These are phyloP conservation scores for Delphinus delphis DNA, from an alignment of 2,113 vertebrate species.

Conservation along the genomic window DNA sequence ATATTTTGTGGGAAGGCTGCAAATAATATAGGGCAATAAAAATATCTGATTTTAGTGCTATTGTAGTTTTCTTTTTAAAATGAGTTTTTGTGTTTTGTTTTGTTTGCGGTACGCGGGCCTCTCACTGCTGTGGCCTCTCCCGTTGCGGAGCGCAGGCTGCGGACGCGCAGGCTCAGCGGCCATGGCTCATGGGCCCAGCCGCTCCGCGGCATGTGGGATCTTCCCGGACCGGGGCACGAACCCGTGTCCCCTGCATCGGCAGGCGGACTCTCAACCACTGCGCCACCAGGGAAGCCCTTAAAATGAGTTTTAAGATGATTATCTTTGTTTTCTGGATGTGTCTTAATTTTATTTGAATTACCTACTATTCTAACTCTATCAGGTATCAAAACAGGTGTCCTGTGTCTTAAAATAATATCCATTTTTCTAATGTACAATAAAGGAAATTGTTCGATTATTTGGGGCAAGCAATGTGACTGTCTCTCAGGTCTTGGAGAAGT, in stretches of 20 bases:
- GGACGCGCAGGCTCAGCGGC: too few relatives aligned
- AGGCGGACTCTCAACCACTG: too few relatives aligned
- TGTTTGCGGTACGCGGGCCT: too few relatives aligned
- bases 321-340: background rate
- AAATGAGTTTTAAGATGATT: background rate
- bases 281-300: background rate
- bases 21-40: background rate
- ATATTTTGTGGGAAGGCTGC: background rate
- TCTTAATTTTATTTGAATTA: conserved; percentile 13
- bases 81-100: background rate
- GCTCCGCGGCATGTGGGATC: too few relatives aligned
- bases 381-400: background rate
- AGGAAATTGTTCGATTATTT: background rate
- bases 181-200: too few relatives aligned
- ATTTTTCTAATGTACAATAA: background rate
- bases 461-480: background rate
- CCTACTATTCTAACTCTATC: background rate
- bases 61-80: background rate
- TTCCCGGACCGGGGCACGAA: too few relatives aligned
- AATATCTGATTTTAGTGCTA: background rate
- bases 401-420: background rate
- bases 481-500: background rate
- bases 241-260: too few relatives aligned
- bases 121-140: too few relatives aligned
- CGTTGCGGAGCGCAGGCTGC: too few relatives aligned